Evolutionary conservation across 2,888 invertebrate genomes (phyloP).

Genomic region (Drosophila quasianomalipes): DNA sequence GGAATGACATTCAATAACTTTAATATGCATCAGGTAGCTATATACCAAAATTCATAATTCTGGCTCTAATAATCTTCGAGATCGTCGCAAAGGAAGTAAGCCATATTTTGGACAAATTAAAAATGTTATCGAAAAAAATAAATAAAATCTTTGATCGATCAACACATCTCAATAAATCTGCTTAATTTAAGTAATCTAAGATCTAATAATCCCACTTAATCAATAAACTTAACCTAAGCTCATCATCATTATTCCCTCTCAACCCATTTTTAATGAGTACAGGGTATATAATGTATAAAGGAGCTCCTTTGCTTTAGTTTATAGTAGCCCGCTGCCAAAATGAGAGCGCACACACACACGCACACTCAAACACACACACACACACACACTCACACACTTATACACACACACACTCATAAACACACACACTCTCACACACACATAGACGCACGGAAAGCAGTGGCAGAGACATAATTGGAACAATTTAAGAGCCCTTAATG

Average conservation of each 20-base stretch:
- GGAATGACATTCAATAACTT: not conserved
- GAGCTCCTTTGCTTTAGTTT: constrained; percentile 56
- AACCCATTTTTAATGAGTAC: not conserved
- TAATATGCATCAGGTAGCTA: not conserved
- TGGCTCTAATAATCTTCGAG: not conserved
- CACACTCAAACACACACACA: constrained; percentile 25
- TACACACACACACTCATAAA: constrained; percentile 44
- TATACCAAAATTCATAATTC: not conserved
- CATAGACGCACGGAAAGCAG: constrained; percentile 37
- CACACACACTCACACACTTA: constrained; percentile 38
- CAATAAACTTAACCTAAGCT: not conserved
- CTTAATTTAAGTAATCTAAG: not conserved
- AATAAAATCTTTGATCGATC: not conserved
- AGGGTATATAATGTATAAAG: constrained; percentile 36
- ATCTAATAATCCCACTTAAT: not conserved
- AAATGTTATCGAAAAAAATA: not conserved
- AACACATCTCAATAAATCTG: not conserved
- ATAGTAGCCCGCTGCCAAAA: constrained; percentile 47
- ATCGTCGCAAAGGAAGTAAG: not conserved
- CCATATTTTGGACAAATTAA: not conserved
- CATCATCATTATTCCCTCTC: not conserved
- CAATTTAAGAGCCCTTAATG: constrained; percentile 80
- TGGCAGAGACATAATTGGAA: constrained; percentile 75
- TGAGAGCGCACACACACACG: constrained; percentile 62
- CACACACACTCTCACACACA: constrained; percentile 44